Conservation (phyloP, 2,888 invertebrate genomes). For the Agonopterix subpropinquella region DNA sequence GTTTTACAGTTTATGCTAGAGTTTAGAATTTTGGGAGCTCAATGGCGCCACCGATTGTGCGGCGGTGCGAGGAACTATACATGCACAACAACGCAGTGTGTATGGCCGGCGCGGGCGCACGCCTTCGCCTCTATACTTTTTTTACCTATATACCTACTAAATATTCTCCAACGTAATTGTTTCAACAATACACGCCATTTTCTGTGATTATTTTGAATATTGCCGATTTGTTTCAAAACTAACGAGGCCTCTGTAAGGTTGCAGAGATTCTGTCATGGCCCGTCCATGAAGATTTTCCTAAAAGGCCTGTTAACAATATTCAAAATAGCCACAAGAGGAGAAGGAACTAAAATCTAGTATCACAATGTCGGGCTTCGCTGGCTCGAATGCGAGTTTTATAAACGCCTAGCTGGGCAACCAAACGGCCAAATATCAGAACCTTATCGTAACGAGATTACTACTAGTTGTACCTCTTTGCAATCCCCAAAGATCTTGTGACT, state of each 20-base stretch:
- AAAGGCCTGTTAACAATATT: constrained; percentile 28
- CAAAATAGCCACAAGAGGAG: constrained; percentile 55
- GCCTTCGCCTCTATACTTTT: constrained; percentile 57
- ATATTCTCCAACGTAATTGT: constrained; percentile 64
- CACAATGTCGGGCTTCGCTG: constrained; percentile 71
- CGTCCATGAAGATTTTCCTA: constrained; percentile 19
- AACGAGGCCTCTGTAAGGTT: constrained; percentile 32
- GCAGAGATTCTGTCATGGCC: constrained; percentile 40
- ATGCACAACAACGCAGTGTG: constrained; percentile 71
- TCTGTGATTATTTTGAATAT: constrained; percentile 40
- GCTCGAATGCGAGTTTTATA: constrained; percentile 56
- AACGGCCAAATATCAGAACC: constrained; percentile 12
- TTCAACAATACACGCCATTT: constrained; percentile 48
- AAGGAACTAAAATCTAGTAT: constrained; percentile 75
- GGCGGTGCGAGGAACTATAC: constrained; percentile 75
- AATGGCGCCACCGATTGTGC: constrained; percentile 64
- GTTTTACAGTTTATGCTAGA: constrained; percentile 68
- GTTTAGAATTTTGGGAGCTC: constrained; percentile 73
- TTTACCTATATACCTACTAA: constrained; percentile 65
- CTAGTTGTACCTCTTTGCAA: constrained; percentile 1
- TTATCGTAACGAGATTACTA: constrained; percentile 10
- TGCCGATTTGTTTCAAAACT: constrained; percentile 28
- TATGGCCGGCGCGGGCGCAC: constrained; percentile 52
- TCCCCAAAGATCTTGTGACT: not conserved
- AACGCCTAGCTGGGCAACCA: constrained; percentile 36